Evolutionary conservation across 2,113 vertebrate species (phyloP).

Genomic region (Menidia beryllina): DNA sequence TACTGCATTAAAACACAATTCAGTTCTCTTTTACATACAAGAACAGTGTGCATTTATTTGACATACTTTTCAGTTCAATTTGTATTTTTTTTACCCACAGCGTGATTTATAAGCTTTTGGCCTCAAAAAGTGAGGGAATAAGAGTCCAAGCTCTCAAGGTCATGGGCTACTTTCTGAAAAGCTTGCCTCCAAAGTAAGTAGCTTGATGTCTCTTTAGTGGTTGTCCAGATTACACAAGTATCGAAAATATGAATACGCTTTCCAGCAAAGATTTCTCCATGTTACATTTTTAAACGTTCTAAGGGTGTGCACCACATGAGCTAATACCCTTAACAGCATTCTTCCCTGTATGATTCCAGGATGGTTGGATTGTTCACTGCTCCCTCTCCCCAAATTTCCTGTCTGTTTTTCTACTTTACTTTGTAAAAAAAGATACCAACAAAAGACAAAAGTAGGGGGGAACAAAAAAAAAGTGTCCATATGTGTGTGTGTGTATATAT

Average conservation of each 20-base stretch:
- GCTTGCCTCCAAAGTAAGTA: conserved; percentile 93
- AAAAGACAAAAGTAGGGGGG: too few relatives aligned
- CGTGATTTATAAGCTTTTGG: conserved; percentile 95
- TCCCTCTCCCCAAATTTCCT: neutral
- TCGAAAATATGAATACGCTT: neutral
- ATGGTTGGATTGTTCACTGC: neutral
- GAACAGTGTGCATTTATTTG: neutral
- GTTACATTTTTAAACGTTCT: too few relatives aligned
- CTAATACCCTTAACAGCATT: neutral
- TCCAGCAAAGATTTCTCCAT: neutral
- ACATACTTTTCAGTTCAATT: neutral
- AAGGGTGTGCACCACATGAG: neutral
- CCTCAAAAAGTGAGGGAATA: conserved; percentile 94
- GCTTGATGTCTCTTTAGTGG: neutral
- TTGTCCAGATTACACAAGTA: neutral
- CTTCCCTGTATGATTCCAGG: neutral
- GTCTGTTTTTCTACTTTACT: neutral
- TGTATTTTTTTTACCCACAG: conserved; percentile 76
- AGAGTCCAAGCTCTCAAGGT: conserved; percentile 96
- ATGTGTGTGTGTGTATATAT: too few relatives aligned
- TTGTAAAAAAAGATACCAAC: neutral
- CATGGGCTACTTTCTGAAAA: conserved; percentile 95
- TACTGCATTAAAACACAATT: neutral
- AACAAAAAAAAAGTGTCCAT: neutral
- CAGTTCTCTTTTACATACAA: neutral